A percentile compares a stretch with the other conserved stretches of the same genome.
These are phyloP conservation scores for Protobothrops mucrosquamatus DNA, from an alignment of 2,113 vertebrate genomes.

Conservation along the genomic window DNA sequence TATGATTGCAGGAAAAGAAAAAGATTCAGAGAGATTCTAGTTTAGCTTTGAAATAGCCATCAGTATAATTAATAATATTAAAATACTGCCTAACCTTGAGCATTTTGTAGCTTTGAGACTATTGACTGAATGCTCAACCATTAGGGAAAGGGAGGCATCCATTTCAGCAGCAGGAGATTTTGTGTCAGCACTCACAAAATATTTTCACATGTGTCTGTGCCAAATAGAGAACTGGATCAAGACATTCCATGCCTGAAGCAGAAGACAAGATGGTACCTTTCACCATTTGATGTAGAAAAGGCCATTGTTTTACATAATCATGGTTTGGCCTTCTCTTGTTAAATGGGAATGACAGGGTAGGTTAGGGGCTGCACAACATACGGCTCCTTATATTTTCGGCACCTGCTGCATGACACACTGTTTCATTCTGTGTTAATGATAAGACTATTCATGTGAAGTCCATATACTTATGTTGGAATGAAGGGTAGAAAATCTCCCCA, in stretches of 20 bases:
- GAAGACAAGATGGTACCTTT: neutral
- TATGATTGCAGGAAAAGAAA: slow-evolving; percentile 30
- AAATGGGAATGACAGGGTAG: neutral
- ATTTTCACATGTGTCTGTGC: neutral
- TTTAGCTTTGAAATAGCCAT: neutral
- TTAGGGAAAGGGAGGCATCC: neutral
- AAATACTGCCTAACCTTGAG: neutral
- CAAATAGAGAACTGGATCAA: neutral
- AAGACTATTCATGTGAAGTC: neutral
- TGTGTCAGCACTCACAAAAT: neutral
- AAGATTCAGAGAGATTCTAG: neutral
- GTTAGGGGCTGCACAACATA: neutral
- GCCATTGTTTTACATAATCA: neutral
- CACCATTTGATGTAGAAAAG: neutral
- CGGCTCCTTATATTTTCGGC: neutral
- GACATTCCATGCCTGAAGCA: neutral
- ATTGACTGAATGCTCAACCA: neutral
- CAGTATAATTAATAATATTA: neutral
- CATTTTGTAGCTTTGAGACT: neutral
- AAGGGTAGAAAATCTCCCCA: neutral
- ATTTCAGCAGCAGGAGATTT: neutral
- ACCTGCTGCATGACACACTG: neutral
- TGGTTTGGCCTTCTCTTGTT: neutral
- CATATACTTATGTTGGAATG: neutral
- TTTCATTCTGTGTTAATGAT: neutral